Evolutionary conservation across 2,888 invertebrate species (phyloP), one percentile per base, ranked within the genome.

Genomic region (Tetragnatha montana): DNA sequence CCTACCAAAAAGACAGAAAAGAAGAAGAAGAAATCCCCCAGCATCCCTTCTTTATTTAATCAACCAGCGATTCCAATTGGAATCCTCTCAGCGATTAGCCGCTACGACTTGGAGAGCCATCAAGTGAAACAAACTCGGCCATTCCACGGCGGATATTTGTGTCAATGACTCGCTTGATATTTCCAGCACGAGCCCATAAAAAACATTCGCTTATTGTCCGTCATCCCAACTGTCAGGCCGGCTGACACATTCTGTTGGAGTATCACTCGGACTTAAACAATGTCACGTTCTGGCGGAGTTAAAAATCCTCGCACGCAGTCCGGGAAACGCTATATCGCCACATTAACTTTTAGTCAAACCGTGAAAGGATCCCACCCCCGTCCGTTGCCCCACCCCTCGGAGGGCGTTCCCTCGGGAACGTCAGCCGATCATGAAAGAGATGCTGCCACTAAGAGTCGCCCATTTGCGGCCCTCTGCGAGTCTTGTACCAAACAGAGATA

Each of bases 341-440:
- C 89, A 89, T 89, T 89, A 89, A 89, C 79, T 81, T 70, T 74
- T 81, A 89, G 89, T 89, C 89, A 89, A 85, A 81, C 89, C 89
- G 89, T 89, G 84, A 89, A 89, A 89, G 84, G 84, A 70, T 85
- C 88, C 78, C 68, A 83, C 88, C 83, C 83, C 69, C 22, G 47
- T 73, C 71, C 73, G 74, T 74, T 83, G 79, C 60, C 83, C 89
- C 89, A 84, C 80, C 84, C 89, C 84, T 76, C 76, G 22, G 75
- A 60, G 75, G 89, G 89, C 89, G 88, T 69, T 89, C 89, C 81
- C 89, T 76, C 21, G 89, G 85, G 89, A 89, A 70, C 75, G 85
- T 51, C 89, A 89, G 73, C 84, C 89, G 89, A 73, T 89, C 89
- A 89, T 89, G 89, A 89, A 84, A 89, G 80, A 88, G 89, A 84